Conservation (phyloP, 1,140 invertebrate species). For the Scaptomyza pallida region DNA sequence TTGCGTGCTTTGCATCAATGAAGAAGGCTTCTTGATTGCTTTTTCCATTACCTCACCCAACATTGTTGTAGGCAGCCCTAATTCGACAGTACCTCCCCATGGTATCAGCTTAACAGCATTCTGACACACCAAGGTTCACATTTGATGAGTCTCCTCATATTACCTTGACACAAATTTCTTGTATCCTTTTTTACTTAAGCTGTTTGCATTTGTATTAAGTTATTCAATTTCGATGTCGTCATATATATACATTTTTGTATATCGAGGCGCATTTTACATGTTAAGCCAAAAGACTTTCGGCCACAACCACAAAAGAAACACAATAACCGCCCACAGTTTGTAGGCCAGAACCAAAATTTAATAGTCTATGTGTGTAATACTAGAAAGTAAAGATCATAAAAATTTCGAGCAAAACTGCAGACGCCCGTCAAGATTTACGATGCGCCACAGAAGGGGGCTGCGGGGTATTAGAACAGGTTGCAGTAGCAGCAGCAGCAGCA, state of each 20-base stretch:
- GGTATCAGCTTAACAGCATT: conserved; percentile 6
- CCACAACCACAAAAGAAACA: conserved; percentile 62
- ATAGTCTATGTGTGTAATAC: conserved; percentile 61
- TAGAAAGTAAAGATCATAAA: conserved; percentile 68
- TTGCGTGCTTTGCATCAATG: conserved; percentile 53
- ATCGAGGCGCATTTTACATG: conserved; percentile 24
- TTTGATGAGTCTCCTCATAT: conserved; percentile 27
- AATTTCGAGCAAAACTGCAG: conserved; percentile 32
- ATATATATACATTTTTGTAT: conserved; percentile 44
- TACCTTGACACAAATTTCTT: conserved; percentile 61
- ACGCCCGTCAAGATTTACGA: conserved; percentile 49
- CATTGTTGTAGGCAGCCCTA: neutral
- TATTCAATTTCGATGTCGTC: conserved; percentile 47
- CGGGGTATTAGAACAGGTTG: conserved; percentile 57
- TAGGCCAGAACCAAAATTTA: conserved; percentile 52
- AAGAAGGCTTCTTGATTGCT: conserved; percentile 7
- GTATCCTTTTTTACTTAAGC: conserved; percentile 55
- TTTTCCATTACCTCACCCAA: conserved; percentile 2
- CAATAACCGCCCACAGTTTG: conserved; percentile 69
- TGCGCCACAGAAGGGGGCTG: conserved; percentile 5
- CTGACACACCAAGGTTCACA: conserved; percentile 38
- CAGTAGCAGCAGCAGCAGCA: conserved; percentile 36
- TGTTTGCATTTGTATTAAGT: conserved; percentile 41
- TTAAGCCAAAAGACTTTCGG: conserved; percentile 32
- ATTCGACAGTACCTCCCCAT: conserved; percentile 11